Conservation (phyloP, 2,888 invertebrate species). For the Peribatodes rhomboidaria region DNA sequence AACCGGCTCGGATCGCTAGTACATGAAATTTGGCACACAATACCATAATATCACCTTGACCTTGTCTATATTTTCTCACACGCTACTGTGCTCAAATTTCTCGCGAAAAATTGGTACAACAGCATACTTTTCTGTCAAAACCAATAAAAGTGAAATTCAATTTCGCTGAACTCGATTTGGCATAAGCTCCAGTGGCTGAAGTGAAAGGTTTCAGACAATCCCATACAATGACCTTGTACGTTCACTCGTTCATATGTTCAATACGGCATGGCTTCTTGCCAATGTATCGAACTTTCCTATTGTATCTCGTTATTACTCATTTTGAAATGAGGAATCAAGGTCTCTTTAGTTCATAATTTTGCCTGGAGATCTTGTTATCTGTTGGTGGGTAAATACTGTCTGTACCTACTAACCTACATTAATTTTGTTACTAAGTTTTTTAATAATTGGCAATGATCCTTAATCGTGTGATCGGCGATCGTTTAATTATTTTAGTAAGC, state of each 20-base stretch:
- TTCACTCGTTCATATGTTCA: too few species aligned
- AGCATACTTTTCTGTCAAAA: conserved; percentile 19
- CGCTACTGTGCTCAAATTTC: too few species aligned
- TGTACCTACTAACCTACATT: too few species aligned
- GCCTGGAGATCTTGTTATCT: too few species aligned
- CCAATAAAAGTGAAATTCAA: conserved; percentile 20
- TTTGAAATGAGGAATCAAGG: conserved; percentile 10
- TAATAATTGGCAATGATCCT: too few species aligned
- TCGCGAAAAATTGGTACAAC: not conserved
- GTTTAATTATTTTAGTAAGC: too few species aligned
- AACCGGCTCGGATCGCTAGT: too few species aligned
- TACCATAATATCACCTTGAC: too few species aligned
- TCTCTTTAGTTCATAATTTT: not conserved
- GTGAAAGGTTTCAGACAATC: conserved; percentile 4
- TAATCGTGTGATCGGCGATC: too few species aligned
- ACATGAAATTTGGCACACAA: too few species aligned
- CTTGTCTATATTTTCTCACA: too few species aligned
- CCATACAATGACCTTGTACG: conserved; percentile 14
- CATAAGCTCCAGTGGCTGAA: conserved; percentile 13
- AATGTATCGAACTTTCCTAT: conserved; percentile 19
- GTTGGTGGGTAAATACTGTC: not conserved
- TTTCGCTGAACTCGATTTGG: conserved; percentile 33
- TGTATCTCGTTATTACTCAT: conserved; percentile 15
- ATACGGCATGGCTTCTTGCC: conserved; percentile 24
- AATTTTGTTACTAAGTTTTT: too few species aligned